phyloP scores from a whole-genome alignment of 2,113 vertebrate species.

The Python bivittatus region DNA sequence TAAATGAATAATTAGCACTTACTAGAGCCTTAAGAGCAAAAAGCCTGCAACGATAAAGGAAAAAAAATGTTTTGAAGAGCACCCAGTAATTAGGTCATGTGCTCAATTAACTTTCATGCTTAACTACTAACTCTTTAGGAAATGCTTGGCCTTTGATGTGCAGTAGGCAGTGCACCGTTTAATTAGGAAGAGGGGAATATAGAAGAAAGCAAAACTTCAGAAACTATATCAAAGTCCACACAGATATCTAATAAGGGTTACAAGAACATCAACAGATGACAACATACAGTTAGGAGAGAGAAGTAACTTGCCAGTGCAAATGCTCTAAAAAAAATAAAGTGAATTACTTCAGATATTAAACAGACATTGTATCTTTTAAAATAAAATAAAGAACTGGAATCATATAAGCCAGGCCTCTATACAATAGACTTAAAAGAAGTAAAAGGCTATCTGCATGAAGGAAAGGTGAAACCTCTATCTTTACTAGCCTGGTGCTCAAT shows the following conservation, averaged over 20 bases:
- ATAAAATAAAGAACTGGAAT: background rate
- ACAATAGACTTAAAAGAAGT: background rate
- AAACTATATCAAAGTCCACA: slow-evolving; percentile 56
- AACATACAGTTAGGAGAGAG: slow-evolving; percentile 29
- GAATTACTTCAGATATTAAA: slow-evolving; percentile 45
- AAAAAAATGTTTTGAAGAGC: slow-evolving; percentile 60
- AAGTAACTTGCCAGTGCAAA: slow-evolving; percentile 12
- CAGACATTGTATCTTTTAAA: slow-evolving; percentile 4
- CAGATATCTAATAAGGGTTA: slow-evolving; percentile 60
- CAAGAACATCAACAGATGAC: slow-evolving; percentile 47
- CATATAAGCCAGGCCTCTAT: background rate
- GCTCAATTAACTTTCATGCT: slow-evolving; percentile 70
- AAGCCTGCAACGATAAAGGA: slow-evolving; percentile 63
- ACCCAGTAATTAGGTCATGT: slow-evolving; percentile 72
- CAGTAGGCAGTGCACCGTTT: slow-evolving; percentile 54
- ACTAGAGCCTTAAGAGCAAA: slow-evolving; percentile 60
- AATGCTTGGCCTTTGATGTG: slow-evolving; percentile 65
- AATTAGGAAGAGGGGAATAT: slow-evolving; percentile 60
- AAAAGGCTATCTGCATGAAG: background rate
- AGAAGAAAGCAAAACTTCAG: slow-evolving; percentile 57
- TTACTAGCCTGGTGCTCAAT: background rate
- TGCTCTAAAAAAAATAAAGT: slow-evolving; percentile 36
- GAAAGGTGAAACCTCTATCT: background rate
- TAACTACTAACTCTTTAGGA: slow-evolving; percentile 61
- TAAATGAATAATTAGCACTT: slow-evolving; percentile 56